Conservation (phyloP, 2,113 vertebrate genomes). For the Cebidichthys violaceus region DNA sequence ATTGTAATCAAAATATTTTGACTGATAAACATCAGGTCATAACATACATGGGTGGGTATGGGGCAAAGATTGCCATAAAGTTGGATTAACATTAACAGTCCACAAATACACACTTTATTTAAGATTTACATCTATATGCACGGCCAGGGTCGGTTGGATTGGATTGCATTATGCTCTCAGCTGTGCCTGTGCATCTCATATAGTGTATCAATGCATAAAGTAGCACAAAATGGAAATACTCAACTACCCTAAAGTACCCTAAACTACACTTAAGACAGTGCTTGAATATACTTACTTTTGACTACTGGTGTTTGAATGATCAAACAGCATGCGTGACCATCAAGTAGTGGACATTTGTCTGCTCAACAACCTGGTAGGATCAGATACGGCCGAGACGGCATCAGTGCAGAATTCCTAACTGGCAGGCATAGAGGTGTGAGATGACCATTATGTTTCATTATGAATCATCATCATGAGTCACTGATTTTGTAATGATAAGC, state of each 20-base stretch:
- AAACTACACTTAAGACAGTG: not conserved
- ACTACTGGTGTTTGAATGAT: not conserved
- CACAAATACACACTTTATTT: not conserved
- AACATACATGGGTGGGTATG: not conserved
- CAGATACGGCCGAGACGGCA: not conserved
- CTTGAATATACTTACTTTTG: not conserved
- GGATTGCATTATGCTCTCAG: not conserved
- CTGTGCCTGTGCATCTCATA: not conserved
- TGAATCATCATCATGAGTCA: constrained; percentile 52
- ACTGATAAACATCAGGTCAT: not conserved
- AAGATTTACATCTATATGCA: not conserved
- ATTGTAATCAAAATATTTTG: constrained; percentile 6
- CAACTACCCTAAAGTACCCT: not conserved
- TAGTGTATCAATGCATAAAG: not conserved
- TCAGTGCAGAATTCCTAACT: not conserved
- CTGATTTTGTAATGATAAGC: constrained; percentile 15
- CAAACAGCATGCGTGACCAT: not conserved
- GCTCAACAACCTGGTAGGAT: not conserved
- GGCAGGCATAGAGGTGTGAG: constrained; percentile 24
- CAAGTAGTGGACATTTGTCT: not conserved
- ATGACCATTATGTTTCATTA: constrained; percentile 31
- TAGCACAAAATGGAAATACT: not conserved
- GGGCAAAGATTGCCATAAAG: not conserved
- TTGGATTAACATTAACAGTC: not conserved
- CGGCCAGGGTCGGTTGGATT: not conserved